Evolutionary conservation across 2,888 invertebrate genomes (phyloP), one percentile per base, ranked within the genome.

Genomic region (Labia minor): DNA sequence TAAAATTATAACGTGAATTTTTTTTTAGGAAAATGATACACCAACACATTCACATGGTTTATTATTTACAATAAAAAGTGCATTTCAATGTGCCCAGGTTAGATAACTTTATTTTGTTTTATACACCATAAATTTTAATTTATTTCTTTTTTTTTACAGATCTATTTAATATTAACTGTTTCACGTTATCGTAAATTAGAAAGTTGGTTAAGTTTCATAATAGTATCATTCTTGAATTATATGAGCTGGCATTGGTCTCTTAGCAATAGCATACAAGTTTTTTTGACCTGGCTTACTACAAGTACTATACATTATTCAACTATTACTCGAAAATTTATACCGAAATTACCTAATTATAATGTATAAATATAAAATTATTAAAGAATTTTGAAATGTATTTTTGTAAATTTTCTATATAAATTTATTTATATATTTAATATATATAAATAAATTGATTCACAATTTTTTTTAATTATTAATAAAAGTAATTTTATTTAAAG

Each of bases 21-120:
- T 16, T 14, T 65, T 19, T 37, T 1, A 20, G 65, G 68, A 66
- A 18, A 65, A 63, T n/a, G 65, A 68, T 26, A 66, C 37, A 2
- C 67, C 66, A 14, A 62, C 62, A 11, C 26, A 64, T 11, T 21
- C 21, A 1, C 68, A 68, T 65, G 67, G 65, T 0, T 21, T 62
- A 0, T 62, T 68, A 33, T 68, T 68, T 62, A 16, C 67, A 14
- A 63, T 62, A 33, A 67, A 68, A 62, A 65, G 67, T 61, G 18
- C 33, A 3, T 14, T 67, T n/a, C 65, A 63, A 37, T 49, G 4
- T 14, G 49, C 49, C 14, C 49, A 49, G 49, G 49, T 49, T 8
- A 49, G 4, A 49, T 49, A 16, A 33, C 3, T 49, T 16, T n/a
- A n/a, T 49, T 49, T n/a, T 49, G 49, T 49, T 49, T 49, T 16